These are phyloP conservation scores for Macrophya annulata DNA, from an alignment of 2,888 invertebrate genomes.

Conservation along the genomic window DNA sequence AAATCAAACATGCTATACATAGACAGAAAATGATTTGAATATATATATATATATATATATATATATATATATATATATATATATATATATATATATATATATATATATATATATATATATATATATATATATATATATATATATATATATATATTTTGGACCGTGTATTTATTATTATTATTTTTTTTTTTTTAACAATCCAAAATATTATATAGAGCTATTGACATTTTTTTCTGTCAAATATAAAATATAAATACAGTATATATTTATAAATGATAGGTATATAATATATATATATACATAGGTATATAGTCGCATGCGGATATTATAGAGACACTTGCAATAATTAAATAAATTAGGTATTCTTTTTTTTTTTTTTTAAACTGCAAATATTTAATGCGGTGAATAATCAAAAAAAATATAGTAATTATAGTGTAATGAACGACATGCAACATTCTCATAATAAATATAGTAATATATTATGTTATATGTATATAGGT, in stretches of 20 bases:
- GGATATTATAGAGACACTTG: constrained; percentile 37
- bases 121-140: no score
- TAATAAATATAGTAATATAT: constrained; percentile 7
- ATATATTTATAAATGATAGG: neutral
- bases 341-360: neutral
- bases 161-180: neutral
- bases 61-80: no score
- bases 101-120: no score
- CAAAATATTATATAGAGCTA: neutral
- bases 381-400: constrained; percentile 41
- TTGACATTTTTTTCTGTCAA: neutral
- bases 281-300: constrained; percentile 2
- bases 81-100: no score
- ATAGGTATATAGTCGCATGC: constrained; percentile 21
- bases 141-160: neutral
- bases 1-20: no score
- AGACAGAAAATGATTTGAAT: no score
- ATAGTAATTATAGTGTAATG: constrained; percentile 14
- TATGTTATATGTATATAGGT: neutral
- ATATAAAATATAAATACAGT: neutral
- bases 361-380: neutral
- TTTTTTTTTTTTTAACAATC: neutral
- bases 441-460: constrained; percentile 70
- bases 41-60: no score
- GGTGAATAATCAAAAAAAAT: constrained; percentile 16